Evolutionary conservation across 2,113 vertebrate species (phyloP).

Genomic region (Anoura caudifer): DNA sequence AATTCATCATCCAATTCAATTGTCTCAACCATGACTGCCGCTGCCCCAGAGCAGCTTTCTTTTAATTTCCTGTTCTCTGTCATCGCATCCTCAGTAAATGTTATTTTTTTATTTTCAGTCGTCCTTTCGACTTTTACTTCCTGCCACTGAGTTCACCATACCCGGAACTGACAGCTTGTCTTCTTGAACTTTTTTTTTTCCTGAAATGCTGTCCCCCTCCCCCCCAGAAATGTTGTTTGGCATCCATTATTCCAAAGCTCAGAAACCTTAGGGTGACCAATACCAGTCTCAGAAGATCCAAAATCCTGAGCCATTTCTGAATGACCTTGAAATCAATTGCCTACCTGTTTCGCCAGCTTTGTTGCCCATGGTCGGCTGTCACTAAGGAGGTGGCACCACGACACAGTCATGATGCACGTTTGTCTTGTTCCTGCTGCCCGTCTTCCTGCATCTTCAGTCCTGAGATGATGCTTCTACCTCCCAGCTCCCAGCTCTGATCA

Average conservation of each 20-base stretch:
- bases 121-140: background rate
- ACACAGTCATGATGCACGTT: background rate
- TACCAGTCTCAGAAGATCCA: background rate
- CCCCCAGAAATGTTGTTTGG: background rate
- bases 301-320: background rate
- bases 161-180: background rate
- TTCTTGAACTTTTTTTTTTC: background rate
- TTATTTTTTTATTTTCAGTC: background rate
- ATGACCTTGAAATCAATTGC: background rate
- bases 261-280: background rate
- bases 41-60: background rate
- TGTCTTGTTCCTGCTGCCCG: background rate
- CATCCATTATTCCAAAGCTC: background rate
- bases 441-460: background rate
- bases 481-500: background rate
- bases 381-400: background rate
- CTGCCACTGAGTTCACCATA: background rate
- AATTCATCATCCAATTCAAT: background rate
- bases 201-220: background rate
- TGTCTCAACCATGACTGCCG: background rate
- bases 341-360: background rate
- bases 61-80: constrained; percentile 10
- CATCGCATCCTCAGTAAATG: background rate
- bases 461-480: background rate
- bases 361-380: background rate